Evolutionary conservation across 2,797 vertebrate genomes (phyloP), one percentile per base, ranked within the genome.

Genomic region (Coilia nasus): DNA sequence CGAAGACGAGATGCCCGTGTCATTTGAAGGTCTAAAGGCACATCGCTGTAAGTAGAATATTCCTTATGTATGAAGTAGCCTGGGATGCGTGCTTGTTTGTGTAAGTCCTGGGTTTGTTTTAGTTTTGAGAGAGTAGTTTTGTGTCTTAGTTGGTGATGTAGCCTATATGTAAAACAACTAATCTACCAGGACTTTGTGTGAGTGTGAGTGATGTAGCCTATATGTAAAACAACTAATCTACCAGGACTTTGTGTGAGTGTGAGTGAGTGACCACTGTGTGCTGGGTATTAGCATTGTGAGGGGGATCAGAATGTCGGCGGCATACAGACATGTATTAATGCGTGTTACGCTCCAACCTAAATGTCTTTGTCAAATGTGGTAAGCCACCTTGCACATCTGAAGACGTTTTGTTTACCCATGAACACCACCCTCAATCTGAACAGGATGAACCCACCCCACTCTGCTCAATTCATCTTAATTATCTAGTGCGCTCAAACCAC

Each of bases 11-110:
- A 97, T 95, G 88, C 97, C 97, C 0, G 96, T 98, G 91, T 98
- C 97, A 0, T 98, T 98, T 88, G 97, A 98, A 91, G 97, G 97
- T 87, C 94, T 98, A 85, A 97, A 94, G 86, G 97, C 96, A 90
- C 96, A 98, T 89, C 97, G 97, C 94, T 98, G 97, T 98, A 94
- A 97, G 97, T 90, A 41, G 35, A 41, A 41, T 83, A 17, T 14
- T 2, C 54, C 17, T 56, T 15, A 14, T 56, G 54, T 56, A 17
- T 15, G 54, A 56, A 56, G 54, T 56, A 56, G 14, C 17, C 54
- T 17, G 67, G 6, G 50, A 23, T 84, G 1, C 57, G 28, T 60
- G 71, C 31, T 25, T 54, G 82, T 17, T 31, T 82, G 78, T 82
- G 82, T 86, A 62, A 78, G 83, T 75, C 35, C 25, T 86, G 62